Evolutionary conservation across 1,140 invertebrate species (phyloP), one percentile per base, ranked within the genome.

Genomic region (Zaprionus ornatus): DNA sequence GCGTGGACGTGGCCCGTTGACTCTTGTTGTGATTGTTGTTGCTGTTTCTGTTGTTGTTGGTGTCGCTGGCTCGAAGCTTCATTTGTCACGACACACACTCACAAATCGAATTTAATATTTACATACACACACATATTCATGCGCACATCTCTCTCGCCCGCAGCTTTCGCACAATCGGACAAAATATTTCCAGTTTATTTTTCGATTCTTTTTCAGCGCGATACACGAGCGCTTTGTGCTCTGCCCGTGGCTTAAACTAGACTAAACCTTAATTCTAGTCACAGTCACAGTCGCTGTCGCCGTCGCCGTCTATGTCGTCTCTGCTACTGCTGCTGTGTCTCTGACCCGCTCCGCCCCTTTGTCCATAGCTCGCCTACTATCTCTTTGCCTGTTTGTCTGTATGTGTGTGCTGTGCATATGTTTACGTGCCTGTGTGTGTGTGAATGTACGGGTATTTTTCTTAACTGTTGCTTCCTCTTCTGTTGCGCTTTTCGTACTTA

Each of bases 221-320:
- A 50, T 3, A 9, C 27, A 32, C 66, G 52, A 66, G 19, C 63
- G 67, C 55, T 77, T 60, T 69, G 63, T 79, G 71, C 62, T 82
- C 73, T 74, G 85, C 74, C 71, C 61, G 65, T 69, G 72, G 72
- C 85, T 90, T 90, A 90, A 90, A 90, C 85, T 88, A 88, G 85
- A 90, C 85, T 88, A 88, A 90, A 79, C 59, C 63, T 71, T 90
- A 82, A 77, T 90, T 90, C 86, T 90, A 84, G 70, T 68, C 71
- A 35, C 54, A 27, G 71, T 56, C 60, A 23, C 35, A 56, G 54
- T 55, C 15, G 55, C 15, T 0, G 32, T 40, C 29, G 23, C 17
- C 15, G 23, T 13, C 23, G 21, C 55, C 7, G 37, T 17, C 32
- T 55, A 52, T 67, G 40, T n/a, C 64, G 64, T 50, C 48, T 15